Percentiles rank a stretch among this genome's conserved stretches.
phyloP scores from a whole-genome alignment of 2,888 invertebrate genomes.

The Acleris laterana region DNA sequence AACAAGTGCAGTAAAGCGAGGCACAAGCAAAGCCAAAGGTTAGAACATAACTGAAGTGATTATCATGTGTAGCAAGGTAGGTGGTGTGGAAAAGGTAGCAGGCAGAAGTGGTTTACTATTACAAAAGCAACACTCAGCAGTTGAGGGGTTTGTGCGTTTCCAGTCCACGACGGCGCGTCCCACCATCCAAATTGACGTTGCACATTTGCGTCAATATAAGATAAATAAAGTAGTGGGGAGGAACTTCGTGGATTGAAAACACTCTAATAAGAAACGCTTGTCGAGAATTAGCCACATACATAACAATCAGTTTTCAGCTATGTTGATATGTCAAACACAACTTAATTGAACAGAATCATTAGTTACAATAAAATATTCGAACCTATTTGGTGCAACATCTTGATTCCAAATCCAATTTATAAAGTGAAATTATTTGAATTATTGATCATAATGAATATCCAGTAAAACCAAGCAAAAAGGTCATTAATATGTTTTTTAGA shows the following conservation, averaged over 20 bases:
- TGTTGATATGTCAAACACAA: conserved; percentile 50
- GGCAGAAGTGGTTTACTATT: conserved; percentile 33
- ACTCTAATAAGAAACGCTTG: conserved; percentile 49
- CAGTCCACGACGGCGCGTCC: too few species aligned
- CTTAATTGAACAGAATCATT: neutral
- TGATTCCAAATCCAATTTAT: too few species aligned
- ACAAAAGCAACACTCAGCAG: conserved; percentile 18
- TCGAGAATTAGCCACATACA: conserved; percentile 81
- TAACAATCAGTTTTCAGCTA: conserved; percentile 80
- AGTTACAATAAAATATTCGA: neutral
- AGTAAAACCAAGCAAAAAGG: too few species aligned
- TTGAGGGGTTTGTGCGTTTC: neutral
- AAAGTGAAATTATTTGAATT: too few species aligned
- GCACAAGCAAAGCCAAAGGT: conserved; percentile 36
- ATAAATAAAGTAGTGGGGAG: neutral
- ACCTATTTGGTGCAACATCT: neutral
- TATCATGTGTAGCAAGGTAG: conserved; percentile 68
- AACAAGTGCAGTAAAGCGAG: conserved; percentile 56
- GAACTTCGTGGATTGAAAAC: too few species aligned
- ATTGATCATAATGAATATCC: too few species aligned
- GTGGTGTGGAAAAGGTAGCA: conserved; percentile 40
- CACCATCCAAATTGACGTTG: too few species aligned
- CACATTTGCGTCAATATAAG: too few species aligned
- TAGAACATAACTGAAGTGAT: conserved; percentile 80
- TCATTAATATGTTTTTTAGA: too few species aligned